Evolutionary conservation across 1,140 invertebrate species (phyloP).

Genomic region (Acyrthosiphon pisum): DNA sequence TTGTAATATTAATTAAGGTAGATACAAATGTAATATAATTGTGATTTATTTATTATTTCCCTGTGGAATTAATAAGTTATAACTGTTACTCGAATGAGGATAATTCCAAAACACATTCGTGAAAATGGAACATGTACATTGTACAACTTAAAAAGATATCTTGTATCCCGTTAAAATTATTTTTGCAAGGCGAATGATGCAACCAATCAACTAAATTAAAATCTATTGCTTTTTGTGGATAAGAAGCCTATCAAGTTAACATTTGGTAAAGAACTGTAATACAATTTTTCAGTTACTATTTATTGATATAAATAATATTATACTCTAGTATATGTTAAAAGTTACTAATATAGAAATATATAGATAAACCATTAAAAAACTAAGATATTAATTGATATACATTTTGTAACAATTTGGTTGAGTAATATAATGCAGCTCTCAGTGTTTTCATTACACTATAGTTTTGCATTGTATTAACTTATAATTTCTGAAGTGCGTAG

Average conservation of each 20-base stretch:
- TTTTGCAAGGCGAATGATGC: neutral
- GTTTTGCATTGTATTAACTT: neutral
- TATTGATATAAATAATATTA: neutral
- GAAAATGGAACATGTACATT: neutral
- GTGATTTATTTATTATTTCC: neutral
- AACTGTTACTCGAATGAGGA: neutral
- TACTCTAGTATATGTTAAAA: neutral
- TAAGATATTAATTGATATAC: neutral
- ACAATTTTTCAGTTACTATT: neutral
- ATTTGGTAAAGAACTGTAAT: neutral
- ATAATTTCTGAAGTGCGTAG: neutral
- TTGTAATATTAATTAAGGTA: neutral
- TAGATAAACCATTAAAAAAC: neutral
- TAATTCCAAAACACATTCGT: neutral
- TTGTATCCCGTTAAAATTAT: neutral
- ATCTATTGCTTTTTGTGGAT: neutral
- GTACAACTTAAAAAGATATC: neutral
- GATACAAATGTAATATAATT: neutral
- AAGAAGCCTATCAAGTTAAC: neutral
- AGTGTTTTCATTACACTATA: neutral
- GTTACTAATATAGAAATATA: neutral
- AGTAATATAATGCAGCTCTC: neutral
- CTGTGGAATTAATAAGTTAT: neutral
- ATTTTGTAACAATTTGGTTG: neutral
- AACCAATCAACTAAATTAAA: neutral